Percentiles rank a stretch among this genome's conserved stretches.
These are phyloP conservation scores for Micromussa lordhowensis DNA, from an alignment of 92 coral and sea anemone species.

Conservation along the genomic window DNA sequence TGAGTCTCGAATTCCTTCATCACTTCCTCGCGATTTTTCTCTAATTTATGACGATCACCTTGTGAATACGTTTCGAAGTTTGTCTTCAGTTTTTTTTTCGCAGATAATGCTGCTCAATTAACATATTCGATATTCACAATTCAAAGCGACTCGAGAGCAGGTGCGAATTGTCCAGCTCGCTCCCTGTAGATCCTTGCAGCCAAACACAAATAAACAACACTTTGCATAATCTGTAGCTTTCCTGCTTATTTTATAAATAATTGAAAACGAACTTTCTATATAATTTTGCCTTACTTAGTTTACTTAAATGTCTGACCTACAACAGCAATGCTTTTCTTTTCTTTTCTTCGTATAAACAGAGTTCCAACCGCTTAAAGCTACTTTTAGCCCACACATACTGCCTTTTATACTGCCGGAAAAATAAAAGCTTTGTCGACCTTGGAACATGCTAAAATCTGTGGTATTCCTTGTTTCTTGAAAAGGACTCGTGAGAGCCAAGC, in stretches of 20 bases:
- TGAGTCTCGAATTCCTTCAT: not conserved
- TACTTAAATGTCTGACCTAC: not conserved
- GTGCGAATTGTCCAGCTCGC: not conserved
- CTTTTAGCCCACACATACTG: not conserved
- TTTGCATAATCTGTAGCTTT: not conserved
- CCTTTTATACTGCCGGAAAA: not conserved
- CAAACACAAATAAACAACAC: not conserved
- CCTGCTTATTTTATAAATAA: not conserved
- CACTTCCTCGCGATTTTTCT: not conserved
- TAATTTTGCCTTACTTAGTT: not conserved
- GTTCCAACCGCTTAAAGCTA: not conserved
- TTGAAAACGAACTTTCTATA: not conserved
- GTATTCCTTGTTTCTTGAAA: not conserved
- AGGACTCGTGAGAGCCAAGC: not conserved
- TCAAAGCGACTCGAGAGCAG: not conserved
- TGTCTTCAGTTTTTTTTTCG: not conserved
- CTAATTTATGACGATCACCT: not conserved
- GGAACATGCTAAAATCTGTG: not conserved
- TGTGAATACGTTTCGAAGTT: not conserved
- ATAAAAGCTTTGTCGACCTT: not conserved
- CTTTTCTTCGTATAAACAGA: not conserved
- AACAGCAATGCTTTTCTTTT: not conserved
- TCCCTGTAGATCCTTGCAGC: not conserved
- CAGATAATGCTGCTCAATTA: not conserved
- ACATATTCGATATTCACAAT: not conserved